Conservation (phyloP, 2,888 invertebrate species). For the Plagodis dolabraria region DNA sequence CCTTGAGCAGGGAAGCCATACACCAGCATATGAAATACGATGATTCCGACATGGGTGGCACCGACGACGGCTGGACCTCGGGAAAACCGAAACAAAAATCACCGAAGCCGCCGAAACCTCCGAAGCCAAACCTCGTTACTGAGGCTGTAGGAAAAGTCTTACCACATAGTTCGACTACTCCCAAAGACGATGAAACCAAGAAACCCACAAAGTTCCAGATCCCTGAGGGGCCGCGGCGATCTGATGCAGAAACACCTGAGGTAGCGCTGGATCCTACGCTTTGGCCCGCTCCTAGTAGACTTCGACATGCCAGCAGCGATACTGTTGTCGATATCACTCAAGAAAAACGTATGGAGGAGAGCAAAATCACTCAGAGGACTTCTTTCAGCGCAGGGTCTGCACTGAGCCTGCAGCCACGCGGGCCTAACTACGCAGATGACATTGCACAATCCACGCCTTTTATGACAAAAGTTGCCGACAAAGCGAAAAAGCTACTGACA, state of each 20-base stretch:
- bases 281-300: constrained; percentile 10
- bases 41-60: constrained; percentile 1
- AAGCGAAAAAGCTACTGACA: constrained; percentile 1
- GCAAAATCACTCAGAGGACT: neutral
- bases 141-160: constrained; percentile 20
- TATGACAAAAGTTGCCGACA: neutral
- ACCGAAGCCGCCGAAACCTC: constrained; percentile 8
- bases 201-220: constrained; percentile 20
- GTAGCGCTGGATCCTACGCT: constrained; percentile 2
- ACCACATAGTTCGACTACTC: constrained; percentile 6
- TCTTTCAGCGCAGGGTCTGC: constrained; percentile 1
- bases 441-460: neutral
- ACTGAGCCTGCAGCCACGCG: neutral
- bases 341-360: neutral
- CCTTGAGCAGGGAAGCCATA: constrained; percentile 53
- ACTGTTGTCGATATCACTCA: neutral
- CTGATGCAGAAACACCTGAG: neutral
- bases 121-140: constrained; percentile 15
- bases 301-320: neutral
- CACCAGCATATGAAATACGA: constrained; percentile 42
- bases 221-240: constrained; percentile 14
- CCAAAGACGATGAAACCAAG: neutral
- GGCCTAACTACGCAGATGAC: neutral
- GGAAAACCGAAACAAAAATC: constrained; percentile 1
- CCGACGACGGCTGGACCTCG: constrained; percentile 11